Percentiles rank a stretch among this genome's conserved stretches.
Evolutionary conservation across 2,888 invertebrate genomes (phyloP).

Genomic region (Archaeoteleia sp.): DNA sequence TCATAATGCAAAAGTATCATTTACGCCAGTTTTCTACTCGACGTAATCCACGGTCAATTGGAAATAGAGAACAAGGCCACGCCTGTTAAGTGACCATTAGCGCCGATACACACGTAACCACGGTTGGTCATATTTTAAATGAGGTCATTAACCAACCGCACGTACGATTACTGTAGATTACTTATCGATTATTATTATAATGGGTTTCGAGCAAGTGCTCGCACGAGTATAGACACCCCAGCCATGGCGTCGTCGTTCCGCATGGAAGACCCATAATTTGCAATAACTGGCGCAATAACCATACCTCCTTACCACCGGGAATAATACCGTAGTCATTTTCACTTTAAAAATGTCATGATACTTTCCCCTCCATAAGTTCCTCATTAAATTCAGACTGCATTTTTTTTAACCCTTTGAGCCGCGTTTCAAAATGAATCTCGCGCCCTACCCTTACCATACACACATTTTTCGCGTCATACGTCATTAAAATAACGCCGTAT

Average conservation of each 20-base stretch:
- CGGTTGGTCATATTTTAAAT: conserved; percentile 59
- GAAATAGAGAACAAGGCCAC: conserved; percentile 13
- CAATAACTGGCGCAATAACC: conserved; percentile 68
- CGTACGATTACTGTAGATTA: conserved; percentile 66
- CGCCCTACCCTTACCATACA: conserved; percentile 1
- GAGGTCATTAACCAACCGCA: conserved; percentile 60
- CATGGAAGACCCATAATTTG: conserved; percentile 63
- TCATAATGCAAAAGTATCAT: neutral
- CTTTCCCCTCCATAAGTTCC: conserved; percentile 36
- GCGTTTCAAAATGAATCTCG: conserved; percentile 40
- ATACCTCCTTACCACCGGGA: conserved; percentile 62
- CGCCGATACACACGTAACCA: conserved; percentile 36
- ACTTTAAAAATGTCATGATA: conserved; percentile 52
- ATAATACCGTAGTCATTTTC: conserved; percentile 62
- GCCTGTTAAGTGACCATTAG: conserved; percentile 48
- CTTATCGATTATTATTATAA: conserved; percentile 69
- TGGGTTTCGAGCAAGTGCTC: conserved; percentile 51
- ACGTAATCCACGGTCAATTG: conserved; percentile 7
- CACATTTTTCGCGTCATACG: conserved; percentile 32
- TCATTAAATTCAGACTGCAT: conserved; percentile 38
- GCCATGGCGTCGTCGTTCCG: conserved; percentile 51
- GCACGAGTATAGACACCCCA: conserved; percentile 26
- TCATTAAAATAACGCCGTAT: conserved; percentile 47
- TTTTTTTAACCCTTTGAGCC: conserved; percentile 34
- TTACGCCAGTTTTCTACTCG: conserved; percentile 5